phyloP scores from a whole-genome alignment of 1,140 invertebrate genomes.

The Harpegnathos saltator region DNA sequence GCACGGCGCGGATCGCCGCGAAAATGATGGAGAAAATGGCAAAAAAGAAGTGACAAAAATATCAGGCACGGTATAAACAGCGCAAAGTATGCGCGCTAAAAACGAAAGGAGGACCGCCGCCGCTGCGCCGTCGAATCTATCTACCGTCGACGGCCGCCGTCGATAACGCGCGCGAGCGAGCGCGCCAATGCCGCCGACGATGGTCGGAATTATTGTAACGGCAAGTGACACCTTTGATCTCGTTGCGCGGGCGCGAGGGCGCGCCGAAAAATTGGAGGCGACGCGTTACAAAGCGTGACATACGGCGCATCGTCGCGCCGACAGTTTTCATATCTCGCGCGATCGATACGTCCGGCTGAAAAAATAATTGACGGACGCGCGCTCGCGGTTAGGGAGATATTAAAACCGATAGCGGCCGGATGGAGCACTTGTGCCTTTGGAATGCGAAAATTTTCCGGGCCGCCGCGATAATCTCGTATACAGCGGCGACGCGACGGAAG shows the following conservation, averaged over 20 bases:
- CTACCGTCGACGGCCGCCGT: slow-evolving; percentile 16
- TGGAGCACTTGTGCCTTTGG: slow-evolving; percentile 48
- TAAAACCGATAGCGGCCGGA: slow-evolving; percentile 65
- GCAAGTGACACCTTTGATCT: slow-evolving; percentile 65
- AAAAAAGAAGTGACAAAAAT: no score
- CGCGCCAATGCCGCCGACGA: slow-evolving; percentile 35
- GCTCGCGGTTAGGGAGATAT: slow-evolving; percentile 68
- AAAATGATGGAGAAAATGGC: no score
- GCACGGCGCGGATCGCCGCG: no score
- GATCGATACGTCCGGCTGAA: slow-evolving; percentile 66
- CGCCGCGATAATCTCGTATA: slow-evolving; percentile 33
- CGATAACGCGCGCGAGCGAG: slow-evolving; percentile 37
- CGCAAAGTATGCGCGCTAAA: background rate
- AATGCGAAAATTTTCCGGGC: slow-evolving; percentile 49
- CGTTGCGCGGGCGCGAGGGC: slow-evolving; percentile 46
- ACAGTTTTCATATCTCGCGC: slow-evolving; percentile 71
- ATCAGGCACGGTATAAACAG: slow-evolving; percentile 24
- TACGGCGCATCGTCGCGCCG: slow-evolving; percentile 48
- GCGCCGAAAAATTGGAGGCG: slow-evolving; percentile 55
- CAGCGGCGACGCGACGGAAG: no score
- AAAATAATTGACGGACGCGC: slow-evolving; percentile 69
- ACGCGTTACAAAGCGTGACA: slow-evolving; percentile 46
- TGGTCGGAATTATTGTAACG: slow-evolving; percentile 63
- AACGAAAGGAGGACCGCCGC: background rate
- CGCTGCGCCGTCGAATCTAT: slow-evolving; percentile 26